Conservation (phyloP, 2,888 invertebrate species). For the Synergus gifuensis region DNA sequence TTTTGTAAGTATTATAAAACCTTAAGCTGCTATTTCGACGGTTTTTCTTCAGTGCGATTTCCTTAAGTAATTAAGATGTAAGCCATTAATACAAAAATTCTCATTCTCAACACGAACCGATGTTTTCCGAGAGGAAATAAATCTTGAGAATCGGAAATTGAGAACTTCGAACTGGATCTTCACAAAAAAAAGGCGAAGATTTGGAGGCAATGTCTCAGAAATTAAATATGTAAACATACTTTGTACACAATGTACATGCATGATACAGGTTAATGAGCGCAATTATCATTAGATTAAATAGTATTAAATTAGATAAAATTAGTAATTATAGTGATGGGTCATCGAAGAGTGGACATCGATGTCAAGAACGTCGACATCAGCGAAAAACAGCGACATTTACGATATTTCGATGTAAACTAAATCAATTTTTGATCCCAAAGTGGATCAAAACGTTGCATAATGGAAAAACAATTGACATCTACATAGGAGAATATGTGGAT, state of each 20-base stretch:
- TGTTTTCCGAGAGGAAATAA: background rate
- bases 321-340: no score
- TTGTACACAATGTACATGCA: constrained; percentile 36
- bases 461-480: no score
- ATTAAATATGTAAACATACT: constrained; percentile 14
- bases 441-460: no score
- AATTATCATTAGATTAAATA: background rate
- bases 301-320: background rate
- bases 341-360: no score
- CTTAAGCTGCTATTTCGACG: constrained; percentile 17
- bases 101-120: background rate
- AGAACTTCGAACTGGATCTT: background rate
- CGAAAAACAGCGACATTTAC: no score
- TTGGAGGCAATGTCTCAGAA: background rate
- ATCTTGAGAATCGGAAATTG: background rate
- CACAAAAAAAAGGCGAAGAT: background rate
- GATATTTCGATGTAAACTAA: no score
- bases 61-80: background rate
- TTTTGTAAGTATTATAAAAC: background rate
- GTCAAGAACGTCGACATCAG: no score
- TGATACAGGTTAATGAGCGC: constrained; percentile 5
- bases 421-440: no score
- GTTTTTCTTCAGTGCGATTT: background rate
- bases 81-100: background rate
- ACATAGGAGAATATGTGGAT: no score